phyloP scores from a whole-genome alignment of 2,888 invertebrate genomes.

The Hirudinaria manillensis region DNA sequence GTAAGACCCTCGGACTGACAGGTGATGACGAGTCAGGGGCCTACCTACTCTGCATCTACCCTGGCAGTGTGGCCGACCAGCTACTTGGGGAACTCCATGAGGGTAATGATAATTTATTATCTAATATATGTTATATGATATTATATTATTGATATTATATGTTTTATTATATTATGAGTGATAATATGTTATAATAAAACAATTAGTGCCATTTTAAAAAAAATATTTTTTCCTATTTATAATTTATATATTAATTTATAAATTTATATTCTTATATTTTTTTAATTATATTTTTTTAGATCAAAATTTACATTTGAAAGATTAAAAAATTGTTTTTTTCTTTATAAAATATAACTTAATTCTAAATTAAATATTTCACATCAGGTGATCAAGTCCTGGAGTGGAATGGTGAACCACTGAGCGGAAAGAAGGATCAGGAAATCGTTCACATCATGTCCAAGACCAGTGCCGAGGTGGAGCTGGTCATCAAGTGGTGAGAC shows the following conservation, averaged over 20 bases:
- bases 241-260: too few species aligned
- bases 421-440: constrained; percentile 61
- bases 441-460: constrained; percentile 58
- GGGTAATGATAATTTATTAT: constrained; percentile 50
- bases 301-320: too few species aligned
- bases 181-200: too few species aligned
- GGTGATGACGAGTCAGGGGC: constrained; percentile 54
- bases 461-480: constrained; percentile 59
- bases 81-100: constrained; percentile 60
- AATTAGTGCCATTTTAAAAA: too few species aligned
- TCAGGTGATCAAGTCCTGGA: constrained; percentile 63
- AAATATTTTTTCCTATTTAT: too few species aligned
- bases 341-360: neutral
- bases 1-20: constrained; percentile 55
- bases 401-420: constrained; percentile 61
- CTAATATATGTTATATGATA: neutral
- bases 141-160: too few species aligned
- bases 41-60: constrained; percentile 60
- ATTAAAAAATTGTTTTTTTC: too few species aligned
- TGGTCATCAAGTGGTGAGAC: constrained; percentile 58
- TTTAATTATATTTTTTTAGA: too few species aligned
- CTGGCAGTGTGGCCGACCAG: constrained; percentile 58
- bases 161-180: neutral
- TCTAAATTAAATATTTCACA: neutral
- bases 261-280: too few species aligned